phyloP scores from a whole-genome alignment of 1,140 invertebrate species.

The Laupala kohalensis region DNA sequence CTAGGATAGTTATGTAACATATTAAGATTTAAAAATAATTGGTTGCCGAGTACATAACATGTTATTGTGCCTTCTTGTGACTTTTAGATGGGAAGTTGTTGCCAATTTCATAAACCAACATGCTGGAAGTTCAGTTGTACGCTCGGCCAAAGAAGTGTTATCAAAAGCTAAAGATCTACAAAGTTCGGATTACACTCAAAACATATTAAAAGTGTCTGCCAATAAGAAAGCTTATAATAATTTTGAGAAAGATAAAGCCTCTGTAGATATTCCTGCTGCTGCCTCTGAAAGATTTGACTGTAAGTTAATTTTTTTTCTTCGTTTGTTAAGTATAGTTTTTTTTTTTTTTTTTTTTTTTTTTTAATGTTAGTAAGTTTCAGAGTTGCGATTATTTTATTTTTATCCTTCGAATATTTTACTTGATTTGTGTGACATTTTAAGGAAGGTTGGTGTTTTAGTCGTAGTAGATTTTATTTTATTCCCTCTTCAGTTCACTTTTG shows the following conservation, averaged over 20 bases:
- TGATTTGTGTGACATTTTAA: no score
- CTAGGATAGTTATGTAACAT: not conserved
- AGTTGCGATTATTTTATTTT: no score
- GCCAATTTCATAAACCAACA: conserved; percentile 88
- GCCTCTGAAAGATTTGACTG: conserved; percentile 39
- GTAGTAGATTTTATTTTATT: no score
- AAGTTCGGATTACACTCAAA: conserved; percentile 76
- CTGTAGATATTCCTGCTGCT: conserved; percentile 41
- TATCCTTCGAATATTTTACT: no score
- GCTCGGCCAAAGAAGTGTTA: conserved; percentile 81
- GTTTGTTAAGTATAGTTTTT: no score
- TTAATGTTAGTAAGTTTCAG: no score
- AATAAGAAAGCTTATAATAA: conserved; percentile 86
- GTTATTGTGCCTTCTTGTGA: not conserved
- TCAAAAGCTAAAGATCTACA: conserved; percentile 90
- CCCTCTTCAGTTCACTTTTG: no score
- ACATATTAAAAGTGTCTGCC: conserved; percentile 66
- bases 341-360: no score
- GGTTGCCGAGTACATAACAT: not conserved
- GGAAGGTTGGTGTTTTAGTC: no score
- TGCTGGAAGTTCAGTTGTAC: conserved; percentile 26
- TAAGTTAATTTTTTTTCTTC: conserved; percentile 24
- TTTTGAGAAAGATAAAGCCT: conserved; percentile 43
- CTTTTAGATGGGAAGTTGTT: conserved; percentile 77
- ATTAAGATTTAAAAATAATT: not conserved